Percentiles rank a stretch among this genome's conserved stretches.
Conservation (phyloP, 2,888 invertebrate species). For the Clusia tigrina region DNA sequence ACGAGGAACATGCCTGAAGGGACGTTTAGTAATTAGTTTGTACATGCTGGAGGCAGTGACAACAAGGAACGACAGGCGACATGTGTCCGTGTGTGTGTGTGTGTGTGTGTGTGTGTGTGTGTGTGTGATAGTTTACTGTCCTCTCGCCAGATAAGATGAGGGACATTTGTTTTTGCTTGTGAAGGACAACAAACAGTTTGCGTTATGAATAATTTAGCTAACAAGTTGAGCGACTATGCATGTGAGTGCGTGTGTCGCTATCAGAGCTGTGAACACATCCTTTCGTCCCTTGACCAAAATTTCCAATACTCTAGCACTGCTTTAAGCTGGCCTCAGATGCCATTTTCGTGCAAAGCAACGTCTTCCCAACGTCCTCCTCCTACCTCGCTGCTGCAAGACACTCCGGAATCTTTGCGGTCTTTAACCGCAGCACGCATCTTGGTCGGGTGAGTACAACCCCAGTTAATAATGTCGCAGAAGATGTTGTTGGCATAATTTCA, state of each 20-base stretch:
- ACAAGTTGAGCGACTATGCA: neutral
- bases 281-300: conserved; percentile 21
- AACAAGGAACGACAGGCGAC: conserved; percentile 34
- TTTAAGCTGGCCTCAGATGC: conserved; percentile 40
- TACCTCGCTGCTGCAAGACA: conserved; percentile 20
- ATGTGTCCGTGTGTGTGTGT: conserved; percentile 36
- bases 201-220: conserved; percentile 49
- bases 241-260: neutral
- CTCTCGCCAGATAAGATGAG: conserved; percentile 14
- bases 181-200: conserved; percentile 28
- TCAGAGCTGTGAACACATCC: neutral
- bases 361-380: neutral
- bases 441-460: neutral
- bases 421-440: conserved; percentile 37
- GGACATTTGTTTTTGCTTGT: conserved; percentile 26
- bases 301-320: too few relatives aligned
- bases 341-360: conserved; percentile 21
- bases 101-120: neutral
- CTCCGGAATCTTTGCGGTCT: conserved; percentile 35
- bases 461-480: neutral
- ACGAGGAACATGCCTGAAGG: neutral
- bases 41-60: conserved; percentile 26
- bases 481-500: conserved; percentile 4
- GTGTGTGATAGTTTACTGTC: too few relatives aligned
- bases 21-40: conserved; percentile 34